phyloP scores from a whole-genome alignment of 2,113 vertebrate species.

The Micromys minutus region DNA sequence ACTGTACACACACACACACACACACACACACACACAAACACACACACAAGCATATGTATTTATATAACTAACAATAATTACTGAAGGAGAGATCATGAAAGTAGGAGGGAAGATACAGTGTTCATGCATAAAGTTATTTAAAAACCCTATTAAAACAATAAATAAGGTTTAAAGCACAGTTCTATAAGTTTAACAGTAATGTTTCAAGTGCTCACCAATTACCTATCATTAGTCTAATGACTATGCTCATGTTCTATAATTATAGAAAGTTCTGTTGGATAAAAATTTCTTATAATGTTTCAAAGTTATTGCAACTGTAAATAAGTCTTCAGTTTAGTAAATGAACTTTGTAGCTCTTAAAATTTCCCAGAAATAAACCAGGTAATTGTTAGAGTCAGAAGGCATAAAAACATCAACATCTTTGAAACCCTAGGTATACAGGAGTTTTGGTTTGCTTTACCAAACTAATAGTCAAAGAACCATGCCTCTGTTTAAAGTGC shows the following conservation, averaged over 20 bases:
- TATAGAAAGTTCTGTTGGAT: background rate
- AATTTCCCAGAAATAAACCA: constrained; percentile 4
- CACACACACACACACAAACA: too few species aligned
- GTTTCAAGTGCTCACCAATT: background rate
- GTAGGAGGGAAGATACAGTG: background rate
- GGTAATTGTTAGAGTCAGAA: background rate
- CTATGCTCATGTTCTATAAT: background rate
- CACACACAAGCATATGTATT: too few species aligned
- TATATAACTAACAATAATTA: background rate
- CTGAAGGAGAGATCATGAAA: background rate
- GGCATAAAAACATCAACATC: background rate
- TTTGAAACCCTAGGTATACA: background rate
- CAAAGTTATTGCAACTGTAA: constrained; percentile 33
- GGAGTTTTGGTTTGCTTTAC: background rate
- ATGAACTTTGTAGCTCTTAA: constrained; percentile 10
- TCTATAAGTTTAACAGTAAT: background rate
- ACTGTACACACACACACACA: background rate
- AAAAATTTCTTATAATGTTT: background rate
- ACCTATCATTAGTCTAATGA: background rate
- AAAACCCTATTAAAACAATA: constrained; percentile 15
- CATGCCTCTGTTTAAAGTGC: background rate
- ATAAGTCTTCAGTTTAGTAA: background rate
- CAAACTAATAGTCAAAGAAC: background rate
- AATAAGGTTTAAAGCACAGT: background rate
- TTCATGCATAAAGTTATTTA: background rate